Base-by-base conservation (phyloP, 2,888 invertebrate genomes). In the Cerceris ruficornis region DNA sequence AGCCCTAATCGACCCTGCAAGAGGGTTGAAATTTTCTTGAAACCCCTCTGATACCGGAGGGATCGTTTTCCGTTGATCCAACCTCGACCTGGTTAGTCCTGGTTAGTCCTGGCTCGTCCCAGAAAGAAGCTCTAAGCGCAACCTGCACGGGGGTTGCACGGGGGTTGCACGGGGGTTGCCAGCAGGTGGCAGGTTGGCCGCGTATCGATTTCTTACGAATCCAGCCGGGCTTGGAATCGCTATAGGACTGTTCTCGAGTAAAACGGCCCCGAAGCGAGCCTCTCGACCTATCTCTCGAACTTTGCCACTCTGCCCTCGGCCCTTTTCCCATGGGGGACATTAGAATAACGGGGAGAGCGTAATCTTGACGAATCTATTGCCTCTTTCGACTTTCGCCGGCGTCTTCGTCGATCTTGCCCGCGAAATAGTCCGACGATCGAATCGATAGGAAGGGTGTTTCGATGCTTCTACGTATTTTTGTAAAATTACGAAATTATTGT, bases 171-270 rank as follows among this genome's bases (percentile, higher is more conserved):
- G 83, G 88, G 82, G 83, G 86, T 86, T 87, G 86, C 88, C 89
- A 86, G 87, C 91, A 91, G 91, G 91, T 91, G 91, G 91, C 91
- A 91, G 91, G 90, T 90, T 89, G 70, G 84, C 87, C 81, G 84
- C 87, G 87, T 89, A 91, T 90, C 90, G 90, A 91, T 91, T 90
- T 90, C 91, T 91, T 90, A 90, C 91, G 90, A 91, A 91, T 89
- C 91, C 85, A 89, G 89, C 90, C 89, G 88, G 89, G 87, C 88
- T 88, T 84, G 84, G 82, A 86, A 87, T 85, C 84, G 81, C 85
- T 85, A 80, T 86, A 86, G 79, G 57, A 64, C 81, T 80, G 74
- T 73, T 80, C 79, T 82, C 82, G 75, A 75, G 75, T 69, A 68
- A 75, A 82, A 73, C 75, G 58, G 73, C 75, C 75, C 79, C 70